Base-by-base conservation (phyloP, 53 echinoderm and acorn worm species). In the Henricia sp. region DNA sequence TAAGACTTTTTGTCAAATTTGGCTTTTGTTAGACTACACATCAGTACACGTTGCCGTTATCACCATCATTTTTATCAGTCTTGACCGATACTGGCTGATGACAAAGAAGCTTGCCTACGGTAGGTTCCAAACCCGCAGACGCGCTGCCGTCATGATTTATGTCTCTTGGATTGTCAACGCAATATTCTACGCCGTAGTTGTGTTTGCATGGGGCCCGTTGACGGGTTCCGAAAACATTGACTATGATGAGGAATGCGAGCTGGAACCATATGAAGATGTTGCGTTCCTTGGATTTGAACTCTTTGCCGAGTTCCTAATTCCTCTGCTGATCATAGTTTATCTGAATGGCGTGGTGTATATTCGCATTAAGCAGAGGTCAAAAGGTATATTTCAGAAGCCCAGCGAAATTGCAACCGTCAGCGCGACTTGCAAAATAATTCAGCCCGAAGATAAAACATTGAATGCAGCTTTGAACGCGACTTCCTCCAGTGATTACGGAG, bases 21-120 rank as follows among this genome's bases (percentile, higher is more conserved):
- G 71, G 84, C 83, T 88, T 0, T 64, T 76, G 4, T 13, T 95
- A 28, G 95, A 95, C 72, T 92, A 90, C 52, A 71, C 86, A 0
- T 78, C 87, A 2, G 69, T 83, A 6, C 63, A 83, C 32, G 88
- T 90, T 51, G 88, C 95, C 10, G 88, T 93, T 25, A 82, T 85
- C 24, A 85, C 89, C 0, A 86, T 95, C 2, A 65, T 95, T 14
- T 86, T 88, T 41, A 95, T 95, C 56, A 95, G 95, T 46, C 63
- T 95, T 10, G 96, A 96, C 53, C 85, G 96, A 0, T 93, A 96
- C 71, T 96, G 96, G 96, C 86, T 96, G 12, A 71, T 96, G 29
- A 93, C 87, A 27, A 96, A 88, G 71, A 74, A 93, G 30, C 82
- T 96, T 33, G 82, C 86, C 14, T 96, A 96, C 39, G 66, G 48